These are phyloP conservation scores for Tipula unca DNA, from an alignment of 2,888 invertebrate species.

Conservation along the genomic window DNA sequence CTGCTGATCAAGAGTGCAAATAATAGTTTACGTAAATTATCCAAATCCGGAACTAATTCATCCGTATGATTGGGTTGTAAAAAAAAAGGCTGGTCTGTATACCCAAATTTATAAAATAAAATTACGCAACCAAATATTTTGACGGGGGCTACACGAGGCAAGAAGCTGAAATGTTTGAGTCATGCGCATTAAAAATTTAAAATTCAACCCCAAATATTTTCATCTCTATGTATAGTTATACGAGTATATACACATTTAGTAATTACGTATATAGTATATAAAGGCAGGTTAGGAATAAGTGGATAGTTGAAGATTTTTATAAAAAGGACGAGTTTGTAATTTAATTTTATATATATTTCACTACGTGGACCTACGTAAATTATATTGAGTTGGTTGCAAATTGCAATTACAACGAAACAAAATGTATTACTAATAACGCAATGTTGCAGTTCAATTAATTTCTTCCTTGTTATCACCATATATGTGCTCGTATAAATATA, in stretches of 20 bases:
- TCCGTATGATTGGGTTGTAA: neutral
- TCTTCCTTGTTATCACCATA: neutral
- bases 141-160: neutral
- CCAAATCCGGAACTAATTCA: neutral
- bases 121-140: neutral
- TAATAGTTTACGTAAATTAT: neutral
- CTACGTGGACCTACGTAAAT: too few relatives aligned
- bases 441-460: neutral
- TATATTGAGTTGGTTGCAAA: neutral
- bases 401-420: neutral
- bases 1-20: neutral
- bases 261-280: neutral
- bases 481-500: too few relatives aligned
- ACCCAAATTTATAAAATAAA: neutral
- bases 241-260: neutral
- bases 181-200: neutral
- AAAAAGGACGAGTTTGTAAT: neutral
- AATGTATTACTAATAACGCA: neutral
- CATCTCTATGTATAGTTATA: neutral
- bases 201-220: neutral
- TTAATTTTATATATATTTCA: neutral
- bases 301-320: neutral
- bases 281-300: neutral
- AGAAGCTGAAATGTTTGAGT: neutral
- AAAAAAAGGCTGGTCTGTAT: neutral